Percentiles rank a stretch among this genome's conserved stretches.
These are phyloP conservation scores for Graptemys geographica DNA, from an alignment of 2,797 vertebrate genomes.

Conservation along the genomic window DNA sequence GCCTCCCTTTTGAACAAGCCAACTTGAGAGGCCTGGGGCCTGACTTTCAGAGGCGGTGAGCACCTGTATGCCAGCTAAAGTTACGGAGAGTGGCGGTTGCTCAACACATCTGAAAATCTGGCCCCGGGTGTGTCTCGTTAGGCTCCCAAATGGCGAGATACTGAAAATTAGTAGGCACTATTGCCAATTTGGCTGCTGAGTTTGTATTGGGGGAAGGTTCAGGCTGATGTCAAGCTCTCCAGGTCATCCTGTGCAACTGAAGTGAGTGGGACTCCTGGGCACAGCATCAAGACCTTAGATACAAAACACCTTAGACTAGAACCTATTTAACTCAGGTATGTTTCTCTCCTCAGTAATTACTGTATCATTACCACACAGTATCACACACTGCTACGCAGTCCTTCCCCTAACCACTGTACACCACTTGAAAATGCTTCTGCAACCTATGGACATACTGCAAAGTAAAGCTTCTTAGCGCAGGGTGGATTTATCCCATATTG, in stretches of 20 bases:
- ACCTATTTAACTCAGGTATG: neutral
- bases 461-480: neutral
- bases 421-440: neutral
- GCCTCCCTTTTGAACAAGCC: neutral
- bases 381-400: neutral
- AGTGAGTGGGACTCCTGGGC: neutral
- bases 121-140: neutral
- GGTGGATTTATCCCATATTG: neutral
- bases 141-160: neutral
- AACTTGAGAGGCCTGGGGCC: neutral
- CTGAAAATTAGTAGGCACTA: neutral
- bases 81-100: neutral
- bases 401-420: neutral
- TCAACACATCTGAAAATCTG: neutral
- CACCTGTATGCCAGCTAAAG: neutral
- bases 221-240: neutral
- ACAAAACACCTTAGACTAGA: neutral
- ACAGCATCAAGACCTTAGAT: neutral
- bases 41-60: neutral
- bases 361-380: neutral
- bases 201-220: neutral
- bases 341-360: neutral
- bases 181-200: neutral
- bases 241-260: neutral
- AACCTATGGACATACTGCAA: neutral